These are phyloP conservation scores for Chelonus formosanus DNA, from an alignment of 2,888 invertebrate species.

Conservation along the genomic window DNA sequence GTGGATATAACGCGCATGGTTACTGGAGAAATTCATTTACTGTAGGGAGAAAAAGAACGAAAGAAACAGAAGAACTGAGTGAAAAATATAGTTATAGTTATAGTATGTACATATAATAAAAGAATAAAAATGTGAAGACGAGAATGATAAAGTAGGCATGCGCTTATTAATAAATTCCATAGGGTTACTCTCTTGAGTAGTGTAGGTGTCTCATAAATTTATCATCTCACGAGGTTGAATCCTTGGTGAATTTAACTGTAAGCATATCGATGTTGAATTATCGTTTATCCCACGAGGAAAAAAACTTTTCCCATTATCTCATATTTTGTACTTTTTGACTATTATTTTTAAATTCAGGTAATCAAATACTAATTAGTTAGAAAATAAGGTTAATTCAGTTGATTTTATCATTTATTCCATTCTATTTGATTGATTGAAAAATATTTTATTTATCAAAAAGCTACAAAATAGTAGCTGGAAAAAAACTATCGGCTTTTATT, in stretches of 20 bases:
- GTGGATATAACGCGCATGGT: not conserved
- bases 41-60: not conserved
- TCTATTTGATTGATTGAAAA: too few relatives aligned
- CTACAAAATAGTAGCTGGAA: too few relatives aligned
- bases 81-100: too few relatives aligned
- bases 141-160: constrained; percentile 27
- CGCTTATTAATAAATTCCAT: constrained; percentile 33
- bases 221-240: constrained; percentile 10
- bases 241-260: constrained; percentile 19
- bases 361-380: too few relatives aligned
- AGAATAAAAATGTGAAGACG: too few relatives aligned
- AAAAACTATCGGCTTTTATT: too few relatives aligned
- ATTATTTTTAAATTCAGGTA: not conserved
- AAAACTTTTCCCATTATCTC: constrained; percentile 8
- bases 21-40: not conserved
- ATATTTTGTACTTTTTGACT: not conserved
- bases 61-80: too few relatives aligned
- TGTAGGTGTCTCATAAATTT: constrained; percentile 22
- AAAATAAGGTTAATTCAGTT: too few relatives aligned
- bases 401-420: too few relatives aligned
- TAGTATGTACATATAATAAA: too few relatives aligned
- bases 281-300: constrained; percentile 13
- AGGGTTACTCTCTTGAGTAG: constrained; percentile 12
- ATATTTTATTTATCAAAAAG: too few relatives aligned
- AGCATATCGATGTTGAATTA: constrained; percentile 30